Conservation (phyloP, 2,113 vertebrate species). For the Glaucidium brasilianum region DNA sequence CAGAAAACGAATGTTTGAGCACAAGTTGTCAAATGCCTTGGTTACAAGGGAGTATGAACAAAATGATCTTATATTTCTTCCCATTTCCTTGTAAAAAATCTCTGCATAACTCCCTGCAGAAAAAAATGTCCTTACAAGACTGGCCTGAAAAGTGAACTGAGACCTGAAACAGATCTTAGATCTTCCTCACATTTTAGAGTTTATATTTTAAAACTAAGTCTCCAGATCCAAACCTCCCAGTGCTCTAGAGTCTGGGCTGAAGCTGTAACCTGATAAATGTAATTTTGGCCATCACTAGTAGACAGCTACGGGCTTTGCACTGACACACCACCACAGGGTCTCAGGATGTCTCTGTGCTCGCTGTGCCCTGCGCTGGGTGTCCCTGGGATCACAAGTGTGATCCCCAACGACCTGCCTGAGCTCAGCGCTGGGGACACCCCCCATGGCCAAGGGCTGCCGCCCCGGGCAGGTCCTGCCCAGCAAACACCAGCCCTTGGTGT, state of each 20-base stretch:
- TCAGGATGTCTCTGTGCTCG: neutral
- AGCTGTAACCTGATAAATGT: neutral
- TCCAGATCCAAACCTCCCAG: neutral
- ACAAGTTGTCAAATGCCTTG: neutral
- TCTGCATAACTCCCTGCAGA: neutral
- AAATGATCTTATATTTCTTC: neutral
- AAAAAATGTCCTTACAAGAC: neutral
- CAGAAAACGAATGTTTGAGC: neutral
- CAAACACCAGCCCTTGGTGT: neutral
- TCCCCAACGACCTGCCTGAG: neutral
- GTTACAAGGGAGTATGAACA: neutral
- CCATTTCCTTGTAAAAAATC: neutral
- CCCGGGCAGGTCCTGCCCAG: neutral
- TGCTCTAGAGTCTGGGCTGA: neutral
- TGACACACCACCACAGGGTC: neutral
- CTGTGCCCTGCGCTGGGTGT: neutral
- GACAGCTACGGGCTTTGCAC: rapidly evolving
- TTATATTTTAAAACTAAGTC: neutral
- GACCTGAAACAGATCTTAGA: neutral
- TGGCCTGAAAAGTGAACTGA: neutral
- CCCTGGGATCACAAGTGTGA: neutral
- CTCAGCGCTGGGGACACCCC: neutral
- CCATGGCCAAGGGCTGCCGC: neutral
- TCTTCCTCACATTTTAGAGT: neutral
- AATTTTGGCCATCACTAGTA: neutral